These are phyloP conservation scores for Netelia fuscicornis DNA, from an alignment of 2,888 invertebrate genomes.

Conservation along the genomic window DNA sequence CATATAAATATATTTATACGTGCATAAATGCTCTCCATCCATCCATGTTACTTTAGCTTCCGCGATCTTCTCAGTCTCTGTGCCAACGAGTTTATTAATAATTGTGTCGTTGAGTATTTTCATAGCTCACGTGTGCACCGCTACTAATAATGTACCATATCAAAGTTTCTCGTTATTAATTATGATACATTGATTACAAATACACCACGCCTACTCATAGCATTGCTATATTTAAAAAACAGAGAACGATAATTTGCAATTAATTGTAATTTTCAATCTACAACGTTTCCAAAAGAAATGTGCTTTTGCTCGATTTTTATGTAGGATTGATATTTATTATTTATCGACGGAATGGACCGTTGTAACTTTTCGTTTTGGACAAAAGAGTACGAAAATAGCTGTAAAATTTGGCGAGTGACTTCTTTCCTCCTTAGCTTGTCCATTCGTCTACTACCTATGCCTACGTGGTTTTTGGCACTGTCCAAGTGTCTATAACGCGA, in stretches of 20 bases:
- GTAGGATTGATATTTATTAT: neutral
- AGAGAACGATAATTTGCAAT: neutral
- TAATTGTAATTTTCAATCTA: no score
- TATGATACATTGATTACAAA: constrained; percentile 15
- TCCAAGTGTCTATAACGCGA: constrained; percentile 56
- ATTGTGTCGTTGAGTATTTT: constrained; percentile 69
- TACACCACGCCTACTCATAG: neutral
- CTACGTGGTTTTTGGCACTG: constrained; percentile 66
- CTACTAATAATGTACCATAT: constrained; percentile 40
- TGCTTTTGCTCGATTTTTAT: no score
- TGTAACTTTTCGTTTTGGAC: constrained; percentile 65
- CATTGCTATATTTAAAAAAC: neutral
- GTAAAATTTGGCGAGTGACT: constrained; percentile 74
- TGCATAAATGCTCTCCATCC: constrained; percentile 1
- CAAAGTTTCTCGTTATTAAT: neutral
- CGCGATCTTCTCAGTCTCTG: constrained; percentile 70
- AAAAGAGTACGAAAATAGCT: constrained; percentile 74
- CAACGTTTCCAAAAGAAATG: no score
- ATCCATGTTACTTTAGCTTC: constrained; percentile 71
- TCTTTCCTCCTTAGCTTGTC: constrained; percentile 33
- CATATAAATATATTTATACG: constrained; percentile 4
- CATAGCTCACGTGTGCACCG: constrained; percentile 48
- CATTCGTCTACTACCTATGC: constrained; percentile 55
- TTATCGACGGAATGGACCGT: neutral
- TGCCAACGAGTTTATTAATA: constrained; percentile 75